Percentiles rank a stretch among this genome's conserved stretches.
Evolutionary conservation across 2,797 vertebrate genomes (phyloP).

Genomic region (Crenichthys baileyi): DNA sequence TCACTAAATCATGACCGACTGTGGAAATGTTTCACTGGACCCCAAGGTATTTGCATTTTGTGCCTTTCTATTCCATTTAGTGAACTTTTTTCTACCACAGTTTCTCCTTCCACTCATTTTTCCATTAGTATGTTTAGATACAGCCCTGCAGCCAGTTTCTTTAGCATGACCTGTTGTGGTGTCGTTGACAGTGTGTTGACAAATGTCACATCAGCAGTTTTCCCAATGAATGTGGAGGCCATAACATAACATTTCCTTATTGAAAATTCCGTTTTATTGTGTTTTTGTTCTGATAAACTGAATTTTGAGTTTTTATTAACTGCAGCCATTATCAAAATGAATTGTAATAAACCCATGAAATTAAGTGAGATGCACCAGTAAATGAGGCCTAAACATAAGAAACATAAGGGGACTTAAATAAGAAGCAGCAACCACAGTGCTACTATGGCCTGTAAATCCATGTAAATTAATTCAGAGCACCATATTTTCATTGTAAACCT

Average conservation of each 20-base stretch:
- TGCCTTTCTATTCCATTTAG: too few species aligned
- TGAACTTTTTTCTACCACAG: too few species aligned
- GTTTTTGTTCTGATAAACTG: background rate
- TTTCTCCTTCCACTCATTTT: background rate
- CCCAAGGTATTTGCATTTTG: too few species aligned
- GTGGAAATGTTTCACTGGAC: too few species aligned
- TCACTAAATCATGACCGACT: too few species aligned
- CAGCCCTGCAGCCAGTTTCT: background rate
- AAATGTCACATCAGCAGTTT: background rate
- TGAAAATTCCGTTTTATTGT: background rate
- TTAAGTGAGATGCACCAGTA: background rate
- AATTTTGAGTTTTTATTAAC: background rate
- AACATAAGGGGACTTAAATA: constrained; percentile 41
- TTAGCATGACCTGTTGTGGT: background rate
- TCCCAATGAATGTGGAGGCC: background rate
- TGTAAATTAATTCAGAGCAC: constrained; percentile 55
- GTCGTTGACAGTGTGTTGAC: background rate
- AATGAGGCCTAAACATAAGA: constrained; percentile 52
- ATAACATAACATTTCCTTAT: background rate
- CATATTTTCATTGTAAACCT: constrained; percentile 39
- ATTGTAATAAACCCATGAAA: background rate
- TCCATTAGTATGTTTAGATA: background rate
- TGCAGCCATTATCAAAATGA: background rate
- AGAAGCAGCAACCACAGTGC: constrained; percentile 28
- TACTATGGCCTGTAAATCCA: constrained; percentile 45